Evolutionary conservation across 2,888 invertebrate species (phyloP).

Genomic region (Prenolepis imparis): DNA sequence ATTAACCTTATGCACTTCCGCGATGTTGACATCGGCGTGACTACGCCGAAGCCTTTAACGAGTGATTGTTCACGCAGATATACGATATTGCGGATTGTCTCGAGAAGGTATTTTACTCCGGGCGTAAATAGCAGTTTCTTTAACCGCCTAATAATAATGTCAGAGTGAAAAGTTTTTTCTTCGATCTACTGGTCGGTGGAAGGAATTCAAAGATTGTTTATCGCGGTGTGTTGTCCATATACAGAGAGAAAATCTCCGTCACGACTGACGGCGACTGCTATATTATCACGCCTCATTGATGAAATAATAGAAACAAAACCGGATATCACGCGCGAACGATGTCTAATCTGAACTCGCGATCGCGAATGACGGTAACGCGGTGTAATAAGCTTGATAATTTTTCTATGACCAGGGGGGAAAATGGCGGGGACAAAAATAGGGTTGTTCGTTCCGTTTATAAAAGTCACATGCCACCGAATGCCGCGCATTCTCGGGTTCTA

Average conservation of each 20-base stretch:
- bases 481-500: constrained; percentile 60
- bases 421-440: constrained; percentile 63
- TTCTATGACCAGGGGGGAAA: background rate
- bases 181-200: background rate
- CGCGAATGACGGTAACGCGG: constrained; percentile 42
- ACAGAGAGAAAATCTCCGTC: constrained; percentile 40
- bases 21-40: constrained; percentile 8
- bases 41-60: constrained; percentile 13
- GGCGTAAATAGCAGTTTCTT: constrained; percentile 52
- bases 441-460: constrained; percentile 48
- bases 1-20: background rate
- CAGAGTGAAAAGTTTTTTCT: constrained; percentile 7
- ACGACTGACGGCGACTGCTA: constrained; percentile 18
- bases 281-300: constrained; percentile 68
- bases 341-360: constrained; percentile 64
- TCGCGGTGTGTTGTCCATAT: constrained; percentile 26
- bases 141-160: constrained; percentile 21
- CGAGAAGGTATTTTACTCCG: constrained; percentile 19
- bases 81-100: constrained; percentile 31
- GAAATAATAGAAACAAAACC: constrained; percentile 64
- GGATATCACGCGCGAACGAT: constrained; percentile 56
- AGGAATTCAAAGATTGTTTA: constrained; percentile 36
- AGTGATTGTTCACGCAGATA: constrained; percentile 18
- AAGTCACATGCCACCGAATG: constrained; percentile 57
- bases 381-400: constrained; percentile 58